Percentiles rank a stretch among this genome's conserved stretches.
Evolutionary conservation across 2,888 invertebrate genomes (phyloP).

Genomic region (Hypercompe scribonia): DNA sequence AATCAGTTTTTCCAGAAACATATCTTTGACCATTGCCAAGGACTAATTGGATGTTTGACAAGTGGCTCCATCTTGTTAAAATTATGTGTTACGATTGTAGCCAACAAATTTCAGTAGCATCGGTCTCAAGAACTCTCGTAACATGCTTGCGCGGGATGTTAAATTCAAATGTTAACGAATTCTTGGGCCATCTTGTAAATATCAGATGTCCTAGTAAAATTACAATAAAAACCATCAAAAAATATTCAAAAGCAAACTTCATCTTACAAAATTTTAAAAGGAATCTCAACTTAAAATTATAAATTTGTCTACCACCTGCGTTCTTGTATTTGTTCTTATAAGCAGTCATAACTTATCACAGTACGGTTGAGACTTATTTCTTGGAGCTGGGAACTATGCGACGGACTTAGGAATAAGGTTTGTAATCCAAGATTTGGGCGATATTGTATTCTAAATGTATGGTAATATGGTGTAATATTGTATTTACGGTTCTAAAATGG

Average conservation of each 20-base stretch:
- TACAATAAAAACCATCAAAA: neutral
- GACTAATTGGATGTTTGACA: too few relatives aligned
- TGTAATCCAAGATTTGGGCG: constrained; percentile 14
- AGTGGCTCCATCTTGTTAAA: too few relatives aligned
- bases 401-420: constrained; percentile 43
- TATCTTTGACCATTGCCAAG: too few relatives aligned
- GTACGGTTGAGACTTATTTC: constrained; percentile 52
- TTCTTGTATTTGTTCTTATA: constrained; percentile 48
- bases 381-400: constrained; percentile 47
- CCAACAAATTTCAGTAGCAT: too few relatives aligned
- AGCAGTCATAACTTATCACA: constrained; percentile 47
- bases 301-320: constrained; percentile 31
- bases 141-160: too few relatives aligned
- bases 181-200: too few relatives aligned
- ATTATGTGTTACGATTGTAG: too few relatives aligned
- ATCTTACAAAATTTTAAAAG: neutral
- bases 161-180: too few relatives aligned
- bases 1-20: too few relatives aligned
- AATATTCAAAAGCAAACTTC: neutral
- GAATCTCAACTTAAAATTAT: constrained; percentile 16
- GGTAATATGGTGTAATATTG: constrained; percentile 42
- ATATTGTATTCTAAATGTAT: constrained; percentile 38
- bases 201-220: neutral
- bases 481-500: constrained; percentile 44
- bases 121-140: too few relatives aligned